Evolutionary conservation across 1,140 invertebrate species (phyloP), one percentile per base, ranked within the genome.

Genomic region (Pachypsylla venusta): DNA sequence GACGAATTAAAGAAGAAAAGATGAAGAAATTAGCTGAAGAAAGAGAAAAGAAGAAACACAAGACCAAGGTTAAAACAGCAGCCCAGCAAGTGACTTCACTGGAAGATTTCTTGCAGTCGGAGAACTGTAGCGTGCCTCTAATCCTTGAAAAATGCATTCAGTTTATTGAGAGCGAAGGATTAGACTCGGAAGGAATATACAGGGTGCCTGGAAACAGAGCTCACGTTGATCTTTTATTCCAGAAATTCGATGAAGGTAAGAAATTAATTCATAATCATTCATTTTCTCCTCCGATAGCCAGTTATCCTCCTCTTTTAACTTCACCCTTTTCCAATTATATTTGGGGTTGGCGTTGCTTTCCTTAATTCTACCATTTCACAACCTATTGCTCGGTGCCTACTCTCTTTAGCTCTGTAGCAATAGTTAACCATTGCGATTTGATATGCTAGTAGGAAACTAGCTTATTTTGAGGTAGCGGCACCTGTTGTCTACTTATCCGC

Each of bases 171-270:
- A 86, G 92, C 58, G 92, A 91, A 73, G 92, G 93, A 0, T 77
- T 98, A 14, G 87, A 91, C 64, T 92, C 90, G 0, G 94, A 98
- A 74, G 95, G 95, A 1, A 85, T 98, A 56, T 98, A 98, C 70
- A 77, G 94, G 62, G 93, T 98, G 58, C 85, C 86, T 26, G 95
- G 95, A 24, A 98, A 97, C 74, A 77, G 92, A 65, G 89, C 90
- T 24, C 94, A 98, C 68, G 93, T 96, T 3, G 92, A 95, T 68
- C 79, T 93, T 66, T 75, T 98, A 2, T 91, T 93, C 68, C 83
- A 84, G 63, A 89, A 88, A 68, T 93, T 93, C 70, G 84, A 91
- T 69, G 89, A 93, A 79, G 87, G 87, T 90, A 71, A 67, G 66
- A n/a, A n/a, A n/a, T n/a, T n/a, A n/a, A n/a, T n/a, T n/a, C n/a